Percentiles rank a stretch among this genome's conserved stretches.
These are phyloP conservation scores for Drosophila littoralis DNA, from an alignment of 1,140 invertebrate genomes.

Conservation along the genomic window DNA sequence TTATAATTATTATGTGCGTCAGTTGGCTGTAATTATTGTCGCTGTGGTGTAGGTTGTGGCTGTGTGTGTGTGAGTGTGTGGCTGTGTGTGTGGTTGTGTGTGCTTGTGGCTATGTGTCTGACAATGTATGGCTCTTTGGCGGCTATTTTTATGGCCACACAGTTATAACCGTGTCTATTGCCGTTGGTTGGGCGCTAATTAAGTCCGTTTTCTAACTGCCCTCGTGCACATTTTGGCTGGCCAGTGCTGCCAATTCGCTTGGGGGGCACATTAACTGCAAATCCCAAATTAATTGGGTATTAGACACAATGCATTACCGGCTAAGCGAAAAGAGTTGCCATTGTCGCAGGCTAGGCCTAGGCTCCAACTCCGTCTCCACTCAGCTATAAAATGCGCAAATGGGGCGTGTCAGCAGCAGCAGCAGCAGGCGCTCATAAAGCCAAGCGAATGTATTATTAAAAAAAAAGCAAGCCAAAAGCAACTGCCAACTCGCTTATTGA, in stretches of 20 bases:
- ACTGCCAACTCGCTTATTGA: constrained; percentile 48
- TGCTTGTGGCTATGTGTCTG: constrained; percentile 8
- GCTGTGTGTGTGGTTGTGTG: constrained; percentile 2
- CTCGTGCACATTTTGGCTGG: constrained; percentile 21
- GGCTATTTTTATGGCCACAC: constrained; percentile 37
- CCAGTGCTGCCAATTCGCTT: constrained; percentile 32
- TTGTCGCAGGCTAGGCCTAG: constrained; percentile 13
- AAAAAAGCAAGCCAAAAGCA: constrained; percentile 24
- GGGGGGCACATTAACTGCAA: constrained; percentile 54
- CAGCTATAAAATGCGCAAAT: constrained; percentile 60
- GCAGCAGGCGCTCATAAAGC: constrained; percentile 30
- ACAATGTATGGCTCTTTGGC: constrained; percentile 22
- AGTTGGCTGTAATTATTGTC: constrained; percentile 30
- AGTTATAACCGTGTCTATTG: constrained; percentile 18
- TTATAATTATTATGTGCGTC: constrained; percentile 15
- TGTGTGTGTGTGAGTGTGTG: neutral
- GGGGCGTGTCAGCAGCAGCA: constrained; percentile 32
- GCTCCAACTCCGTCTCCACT: neutral
- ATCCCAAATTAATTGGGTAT: constrained; percentile 81
- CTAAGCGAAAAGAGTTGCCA: constrained; percentile 34
- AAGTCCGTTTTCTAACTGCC: constrained; percentile 45
- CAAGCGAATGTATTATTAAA: constrained; percentile 67
- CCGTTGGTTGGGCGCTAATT: constrained; percentile 38
- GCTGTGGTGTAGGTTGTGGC: constrained; percentile 1
- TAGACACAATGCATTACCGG: constrained; percentile 58